phyloP scores from a whole-genome alignment of 2,113 vertebrate genomes.

The Noturus placidus region DNA sequence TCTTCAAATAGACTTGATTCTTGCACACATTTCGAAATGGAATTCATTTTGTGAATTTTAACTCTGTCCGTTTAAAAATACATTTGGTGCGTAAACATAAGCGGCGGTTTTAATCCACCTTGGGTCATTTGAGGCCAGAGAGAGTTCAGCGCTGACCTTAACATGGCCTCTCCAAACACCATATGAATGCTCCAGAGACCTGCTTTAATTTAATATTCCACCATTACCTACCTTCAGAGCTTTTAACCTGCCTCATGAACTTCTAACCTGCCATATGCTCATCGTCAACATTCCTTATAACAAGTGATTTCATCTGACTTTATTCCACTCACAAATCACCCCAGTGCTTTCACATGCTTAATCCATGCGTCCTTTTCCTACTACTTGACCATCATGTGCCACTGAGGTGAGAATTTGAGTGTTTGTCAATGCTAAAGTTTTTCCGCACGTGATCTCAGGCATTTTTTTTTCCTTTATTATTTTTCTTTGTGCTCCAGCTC shows the following conservation, averaged over 20 bases:
- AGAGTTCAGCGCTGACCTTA: conserved; percentile 21
- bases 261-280: conserved; percentile 2
- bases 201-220: conserved; percentile 27
- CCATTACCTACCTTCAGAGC: neutral
- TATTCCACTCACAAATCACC: neutral
- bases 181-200: conserved; percentile 11
- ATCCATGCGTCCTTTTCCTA: neutral
- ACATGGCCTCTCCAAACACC: neutral
- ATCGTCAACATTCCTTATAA: neutral
- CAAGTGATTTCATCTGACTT: neutral
- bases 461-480: neutral
- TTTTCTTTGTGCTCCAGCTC: neutral
- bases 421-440: neutral
- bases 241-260: conserved; percentile 28
- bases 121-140: conserved; percentile 7
- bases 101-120: neutral
- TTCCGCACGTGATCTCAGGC: neutral
- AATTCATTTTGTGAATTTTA: neutral
- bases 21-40: neutral
- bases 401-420: neutral
- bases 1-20: neutral
- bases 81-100: neutral
- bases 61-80: neutral
- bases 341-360: neutral
- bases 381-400: neutral